Evolutionary conservation across 2,888 invertebrate genomes (phyloP), one percentile per base, ranked within the genome.

Genomic region (Geotrupes spiniger): DNA sequence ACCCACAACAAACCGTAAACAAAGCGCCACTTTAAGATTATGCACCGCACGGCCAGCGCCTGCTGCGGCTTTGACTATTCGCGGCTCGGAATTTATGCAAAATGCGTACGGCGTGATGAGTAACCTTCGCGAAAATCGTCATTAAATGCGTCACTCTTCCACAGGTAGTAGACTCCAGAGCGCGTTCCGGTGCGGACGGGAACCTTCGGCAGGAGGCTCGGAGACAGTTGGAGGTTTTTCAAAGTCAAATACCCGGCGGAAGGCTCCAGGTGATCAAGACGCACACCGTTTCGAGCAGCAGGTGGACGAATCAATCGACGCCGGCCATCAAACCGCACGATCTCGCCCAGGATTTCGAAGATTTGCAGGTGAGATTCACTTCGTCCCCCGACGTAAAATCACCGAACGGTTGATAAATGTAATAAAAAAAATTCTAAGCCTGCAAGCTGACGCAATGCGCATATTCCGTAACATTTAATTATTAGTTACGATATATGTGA

Each of bases 231-330:
- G 87, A 87, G 72, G 85, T 87, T 61, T 77, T 85, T 57, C 80
- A 85, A 65, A 80, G 84, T 42, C 83, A 81, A 66, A 81, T 80
- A 52, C 83, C 85, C 36, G 83, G 82, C 4, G 81, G 84, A 38
- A 79, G 80, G 21, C 75, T 87, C 64, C 84, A 86, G 62, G 85
- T 87, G 54, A 80, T 87, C 75, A 82, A 85, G 16, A 51, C 46
- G 4, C 82, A 70, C 36, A 67, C 71, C 29, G 67, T 69, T 14
- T 68, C 71, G 15, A 69, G 66, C 50, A 72, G 71, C 56, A 56
- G 66, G 39, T 69, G 69, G 69, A 59, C 62, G 10, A 58, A 54
- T 15, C 63, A 59, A 38, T 51, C 53, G 14, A 44, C 33, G 21
- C 36, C 52, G 21, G 29, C 38, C 16, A 38, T 42, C 37, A 29